Evolutionary conservation across 2,113 vertebrate genomes (phyloP).

Genomic region (Brienomyrus longianalis): DNA sequence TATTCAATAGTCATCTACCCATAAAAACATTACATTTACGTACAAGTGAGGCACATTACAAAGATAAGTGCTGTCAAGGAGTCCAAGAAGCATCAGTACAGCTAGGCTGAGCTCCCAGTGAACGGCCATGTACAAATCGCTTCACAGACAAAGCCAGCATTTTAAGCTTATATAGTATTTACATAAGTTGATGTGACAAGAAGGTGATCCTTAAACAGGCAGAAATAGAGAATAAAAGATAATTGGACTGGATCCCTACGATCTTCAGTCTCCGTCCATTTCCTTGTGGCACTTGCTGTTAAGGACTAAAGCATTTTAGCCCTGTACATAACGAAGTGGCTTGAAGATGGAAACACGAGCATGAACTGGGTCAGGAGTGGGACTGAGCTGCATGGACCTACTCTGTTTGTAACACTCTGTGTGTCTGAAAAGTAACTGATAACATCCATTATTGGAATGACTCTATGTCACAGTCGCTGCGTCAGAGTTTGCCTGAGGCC

Average conservation of each 20-base stretch:
- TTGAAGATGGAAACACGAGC: conserved; percentile 22
- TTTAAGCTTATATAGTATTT: conserved; percentile 22
- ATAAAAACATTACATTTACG: not conserved
- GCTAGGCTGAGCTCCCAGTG: not conserved
- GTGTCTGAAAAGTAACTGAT: not conserved
- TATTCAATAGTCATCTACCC: not conserved
- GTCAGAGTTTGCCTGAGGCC: not conserved
- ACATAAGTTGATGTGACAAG: conserved; percentile 24
- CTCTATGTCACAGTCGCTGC: not conserved
- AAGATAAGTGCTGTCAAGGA: not conserved
- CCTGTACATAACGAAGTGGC: conserved; percentile 31
- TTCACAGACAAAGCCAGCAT: not conserved
- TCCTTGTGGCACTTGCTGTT: conserved; percentile 34
- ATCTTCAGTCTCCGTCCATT: conserved; percentile 26
- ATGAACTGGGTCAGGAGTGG: not conserved
- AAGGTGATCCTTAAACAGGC: conserved; percentile 35
- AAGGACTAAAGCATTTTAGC: conserved; percentile 50
- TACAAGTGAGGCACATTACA: not conserved
- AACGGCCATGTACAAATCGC: not conserved
- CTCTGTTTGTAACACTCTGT: not conserved
- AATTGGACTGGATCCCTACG: conserved; percentile 52
- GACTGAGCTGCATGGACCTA: not conserved
- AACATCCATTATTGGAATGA: not conserved
- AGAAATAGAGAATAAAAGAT: conserved; percentile 50
- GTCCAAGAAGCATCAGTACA: not conserved